These are phyloP conservation scores for Ochropleura plecta DNA, from an alignment of 2,888 invertebrate genomes.

Conservation along the genomic window DNA sequence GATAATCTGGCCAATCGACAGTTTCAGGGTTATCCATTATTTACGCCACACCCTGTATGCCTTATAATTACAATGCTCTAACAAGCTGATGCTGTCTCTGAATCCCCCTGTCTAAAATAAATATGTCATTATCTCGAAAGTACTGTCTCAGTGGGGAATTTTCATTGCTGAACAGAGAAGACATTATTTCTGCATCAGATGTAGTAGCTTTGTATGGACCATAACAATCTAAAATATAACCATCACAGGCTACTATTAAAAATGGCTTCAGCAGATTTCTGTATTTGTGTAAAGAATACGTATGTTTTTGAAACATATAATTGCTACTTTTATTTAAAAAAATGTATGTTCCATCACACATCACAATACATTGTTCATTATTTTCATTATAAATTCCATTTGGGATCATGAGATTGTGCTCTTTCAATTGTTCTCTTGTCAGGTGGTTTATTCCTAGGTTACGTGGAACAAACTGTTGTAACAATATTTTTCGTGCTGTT, in stretches of 20 bases:
- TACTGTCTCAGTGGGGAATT: conserved; percentile 8
- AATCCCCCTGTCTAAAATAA: conserved; percentile 18
- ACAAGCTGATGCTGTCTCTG: conserved; percentile 8
- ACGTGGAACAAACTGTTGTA: neutral
- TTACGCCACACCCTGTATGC: too few species aligned
- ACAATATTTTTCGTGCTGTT: conserved; percentile 4
- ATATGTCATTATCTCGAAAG: conserved; percentile 11
- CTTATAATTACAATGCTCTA: conserved; percentile 8
- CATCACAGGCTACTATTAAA: conserved; percentile 16
- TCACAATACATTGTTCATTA: neutral
- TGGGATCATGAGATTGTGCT: neutral
- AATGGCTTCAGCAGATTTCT: conserved; percentile 15
- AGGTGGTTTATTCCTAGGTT: neutral
- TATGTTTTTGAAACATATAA: neutral
- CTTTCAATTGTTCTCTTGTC: neutral
- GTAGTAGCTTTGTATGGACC: conserved; percentile 38
- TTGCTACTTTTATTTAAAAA: neutral
- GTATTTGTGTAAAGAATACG: too few species aligned
- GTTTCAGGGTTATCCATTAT: too few species aligned
- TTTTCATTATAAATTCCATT: neutral
- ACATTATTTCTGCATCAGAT: conserved; percentile 30
- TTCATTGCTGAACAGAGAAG: conserved; percentile 15
- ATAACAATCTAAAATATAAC: conserved; percentile 3
- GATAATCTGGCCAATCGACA: too few species aligned
- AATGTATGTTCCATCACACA: neutral